Evolutionary conservation across 2,888 invertebrate genomes (phyloP), one percentile per base, ranked within the genome.

Genomic region (Autographa pulchrina): DNA sequence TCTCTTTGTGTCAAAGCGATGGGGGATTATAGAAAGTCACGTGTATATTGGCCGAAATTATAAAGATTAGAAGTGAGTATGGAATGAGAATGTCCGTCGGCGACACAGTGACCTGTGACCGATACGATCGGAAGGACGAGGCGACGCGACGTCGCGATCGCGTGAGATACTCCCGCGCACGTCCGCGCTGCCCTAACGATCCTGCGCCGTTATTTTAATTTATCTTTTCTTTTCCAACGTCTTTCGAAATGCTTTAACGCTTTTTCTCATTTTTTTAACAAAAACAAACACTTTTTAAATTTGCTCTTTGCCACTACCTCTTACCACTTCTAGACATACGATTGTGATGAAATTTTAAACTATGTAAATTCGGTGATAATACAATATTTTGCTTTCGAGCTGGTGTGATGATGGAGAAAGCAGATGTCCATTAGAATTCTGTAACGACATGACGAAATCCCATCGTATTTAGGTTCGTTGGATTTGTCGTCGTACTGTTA

Each of bases 131-230:
- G 88, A 86, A 88, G 88, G 89, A 88, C 88, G 83, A 84, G 84
- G 81, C 88, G 85, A 65, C 75, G 81, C 88, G 85, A 65, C 75
- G 68, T 9, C 32, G 83, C 82, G 93, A 92, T 93, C 91, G 93
- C 93, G 93, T 92, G 93, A 92, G 93, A 93, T 93, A 90, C 85
- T 83, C 81, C 77, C 85, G 87, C 83, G 88, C 93, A 92, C 92
- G 92, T 92, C 89, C 82, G 82, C 84, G 81, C 80, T 85, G 85
- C 85, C 86, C 91, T 89, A 90, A 88, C 89, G 88, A 89, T 84
- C 83, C 84, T 79, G 82, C 65, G 78, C 88, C 87, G 88, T 88
- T 89, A 88, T 85, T 86, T 88, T 85, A 85, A 89, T 85, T 86
- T 87, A 87, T 88, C 87, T 86, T 83, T 81, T 81, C 75, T 81